phyloP scores from a whole-genome alignment of 2,797 vertebrate genomes.

The Thamnophis elegans region DNA sequence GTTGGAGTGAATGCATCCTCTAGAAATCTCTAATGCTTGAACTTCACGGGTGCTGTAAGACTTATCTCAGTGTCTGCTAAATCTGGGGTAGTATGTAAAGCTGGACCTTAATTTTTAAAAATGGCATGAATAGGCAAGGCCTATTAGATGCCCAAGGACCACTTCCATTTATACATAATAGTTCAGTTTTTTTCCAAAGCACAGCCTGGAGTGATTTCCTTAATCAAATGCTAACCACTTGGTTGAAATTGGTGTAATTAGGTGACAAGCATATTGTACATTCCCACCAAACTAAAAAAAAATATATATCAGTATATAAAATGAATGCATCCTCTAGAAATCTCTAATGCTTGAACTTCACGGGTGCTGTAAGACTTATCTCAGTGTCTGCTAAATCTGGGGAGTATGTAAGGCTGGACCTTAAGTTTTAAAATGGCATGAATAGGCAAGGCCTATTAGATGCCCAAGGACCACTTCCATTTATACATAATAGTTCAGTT shows the following conservation, averaged over 20 bases:
- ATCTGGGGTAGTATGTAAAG: not conserved
- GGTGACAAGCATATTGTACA: conserved; percentile 40
- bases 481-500: not conserved
- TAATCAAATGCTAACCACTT: conserved; percentile 45
- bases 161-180: not conserved
- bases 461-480: not conserved
- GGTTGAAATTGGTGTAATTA: conserved; percentile 42
- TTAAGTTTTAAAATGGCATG: not conserved
- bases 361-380: not conserved
- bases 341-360: not conserved
- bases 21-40: not conserved
- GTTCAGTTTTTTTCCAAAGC: conserved; percentile 12
- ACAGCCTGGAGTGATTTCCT: conserved; percentile 1
- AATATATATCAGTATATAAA: too few relatives aligned
- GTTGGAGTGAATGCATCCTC: not conserved
- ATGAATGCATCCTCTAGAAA: not conserved
- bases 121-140: not conserved
- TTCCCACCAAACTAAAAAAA: conserved; percentile 32
- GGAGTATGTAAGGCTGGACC: not conserved
- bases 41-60: not conserved
- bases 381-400: not conserved
- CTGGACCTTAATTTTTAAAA: not conserved
- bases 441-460: not conserved
- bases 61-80: not conserved
- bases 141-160: not conserved